Evolutionary conservation across 2,888 invertebrate genomes (phyloP).

Genomic region (Nudaria mundana): DNA sequence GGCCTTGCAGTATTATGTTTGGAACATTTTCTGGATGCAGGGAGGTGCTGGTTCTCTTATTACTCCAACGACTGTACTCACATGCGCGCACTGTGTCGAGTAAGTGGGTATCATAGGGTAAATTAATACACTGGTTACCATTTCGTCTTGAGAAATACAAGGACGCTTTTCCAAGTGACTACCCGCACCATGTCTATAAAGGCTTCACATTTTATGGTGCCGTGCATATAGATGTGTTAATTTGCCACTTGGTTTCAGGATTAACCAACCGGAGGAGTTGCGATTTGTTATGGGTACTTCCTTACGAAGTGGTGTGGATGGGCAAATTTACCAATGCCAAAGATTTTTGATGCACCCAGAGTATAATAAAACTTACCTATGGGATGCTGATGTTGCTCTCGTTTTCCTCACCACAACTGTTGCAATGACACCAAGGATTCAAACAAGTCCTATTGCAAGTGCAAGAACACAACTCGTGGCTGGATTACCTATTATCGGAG

Average conservation of each 20-base stretch:
- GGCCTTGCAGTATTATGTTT: constrained; percentile 42
- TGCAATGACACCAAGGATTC: constrained; percentile 18
- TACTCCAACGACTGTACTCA: constrained; percentile 36
- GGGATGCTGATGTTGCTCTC: constrained; percentile 47
- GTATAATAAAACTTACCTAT: constrained; percentile 22
- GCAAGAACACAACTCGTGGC: constrained; percentile 32
- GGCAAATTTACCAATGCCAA: constrained; percentile 24
- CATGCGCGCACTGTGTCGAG: constrained; percentile 57
- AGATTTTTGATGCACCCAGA: constrained; percentile 29
- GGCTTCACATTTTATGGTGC: no score
- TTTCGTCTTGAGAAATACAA: no score
- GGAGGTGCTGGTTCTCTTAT: constrained; percentile 51
- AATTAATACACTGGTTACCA: no score
- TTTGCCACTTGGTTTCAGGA: background rate
- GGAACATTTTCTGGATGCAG: background rate
- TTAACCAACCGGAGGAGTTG: constrained; percentile 6
- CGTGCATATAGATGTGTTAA: no score
- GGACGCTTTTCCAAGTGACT: no score
- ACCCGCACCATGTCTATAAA: no score
- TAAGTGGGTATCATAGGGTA: no score
- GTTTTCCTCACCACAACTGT: constrained; percentile 32
- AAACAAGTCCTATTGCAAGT: constrained; percentile 36
- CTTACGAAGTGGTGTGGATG: constrained; percentile 30
- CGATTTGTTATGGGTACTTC: constrained; percentile 35
- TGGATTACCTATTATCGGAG: constrained; percentile 23